Evolutionary conservation across 2,797 vertebrate species (phyloP).

Genomic region (Chaetodon trifasciatus): DNA sequence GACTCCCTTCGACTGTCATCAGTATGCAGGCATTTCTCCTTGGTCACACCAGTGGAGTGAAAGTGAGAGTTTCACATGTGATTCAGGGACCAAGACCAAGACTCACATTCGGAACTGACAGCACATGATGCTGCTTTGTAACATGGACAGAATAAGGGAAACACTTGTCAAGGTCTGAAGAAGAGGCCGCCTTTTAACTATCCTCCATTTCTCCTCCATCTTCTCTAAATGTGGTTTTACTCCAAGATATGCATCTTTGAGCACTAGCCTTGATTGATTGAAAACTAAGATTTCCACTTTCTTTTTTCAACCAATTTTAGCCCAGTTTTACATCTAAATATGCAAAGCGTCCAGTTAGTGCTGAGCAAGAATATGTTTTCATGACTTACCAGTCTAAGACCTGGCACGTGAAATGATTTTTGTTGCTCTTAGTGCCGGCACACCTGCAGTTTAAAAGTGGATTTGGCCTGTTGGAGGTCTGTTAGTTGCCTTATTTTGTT

Average conservation of each 20-base stretch:
- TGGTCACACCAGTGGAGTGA: background rate
- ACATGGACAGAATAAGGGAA: background rate
- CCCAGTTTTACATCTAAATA: background rate
- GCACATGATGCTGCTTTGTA: background rate
- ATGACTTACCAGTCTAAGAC: background rate
- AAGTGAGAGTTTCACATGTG: background rate
- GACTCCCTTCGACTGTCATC: background rate
- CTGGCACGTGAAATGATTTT: background rate
- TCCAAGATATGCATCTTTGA: background rate
- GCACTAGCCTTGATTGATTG: background rate
- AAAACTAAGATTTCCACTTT: background rate
- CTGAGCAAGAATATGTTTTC: background rate
- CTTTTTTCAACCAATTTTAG: background rate
- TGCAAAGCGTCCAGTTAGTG: background rate
- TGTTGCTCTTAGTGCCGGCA: conserved; percentile 1
- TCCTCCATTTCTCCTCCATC: background rate
- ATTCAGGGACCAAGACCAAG: background rate
- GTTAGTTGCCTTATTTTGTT: conserved; percentile 5
- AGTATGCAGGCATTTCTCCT: background rate
- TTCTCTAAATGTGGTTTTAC: background rate
- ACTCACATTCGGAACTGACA: background rate
- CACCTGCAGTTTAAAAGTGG: conserved; percentile 33
- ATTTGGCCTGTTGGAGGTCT: conserved; percentile 1
- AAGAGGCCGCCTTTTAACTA: background rate
- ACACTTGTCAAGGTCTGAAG: background rate